A percentile compares a stretch with the other conserved stretches of the same genome.
These are phyloP conservation scores for Sceliomorpha sp. DNA, from an alignment of 2,888 invertebrate species.

Conservation along the genomic window DNA sequence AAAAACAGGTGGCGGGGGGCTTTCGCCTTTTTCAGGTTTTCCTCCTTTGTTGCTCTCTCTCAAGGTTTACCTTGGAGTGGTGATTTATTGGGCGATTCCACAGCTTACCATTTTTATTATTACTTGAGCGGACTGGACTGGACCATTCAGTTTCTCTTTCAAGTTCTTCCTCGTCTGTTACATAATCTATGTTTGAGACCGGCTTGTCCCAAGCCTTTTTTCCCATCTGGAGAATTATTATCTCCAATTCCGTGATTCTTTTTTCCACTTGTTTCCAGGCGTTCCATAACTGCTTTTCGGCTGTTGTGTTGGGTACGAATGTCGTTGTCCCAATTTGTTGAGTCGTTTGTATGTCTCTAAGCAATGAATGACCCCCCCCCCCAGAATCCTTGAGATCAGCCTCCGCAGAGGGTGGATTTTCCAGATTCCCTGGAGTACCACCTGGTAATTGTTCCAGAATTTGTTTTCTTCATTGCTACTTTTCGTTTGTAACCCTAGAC, in stretches of 20 bases:
- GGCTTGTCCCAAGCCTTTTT: neutral
- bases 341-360: neutral
- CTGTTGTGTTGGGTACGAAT: neutral
- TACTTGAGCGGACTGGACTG: neutral
- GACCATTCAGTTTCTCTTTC: conserved; percentile 5
- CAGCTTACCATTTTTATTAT: conserved; percentile 1
- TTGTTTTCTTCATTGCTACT: conserved; percentile 3
- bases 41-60: neutral
- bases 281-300: neutral
- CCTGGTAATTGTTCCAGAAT: conserved; percentile 4
- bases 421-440: neutral
- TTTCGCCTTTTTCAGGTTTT: neutral
- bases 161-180: conserved; percentile 6
- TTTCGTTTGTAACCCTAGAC: neutral
- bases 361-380: neutral
- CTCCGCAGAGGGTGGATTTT: conserved; percentile 6
- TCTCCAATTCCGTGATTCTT: neutral
- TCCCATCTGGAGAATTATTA: neutral
- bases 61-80: neutral
- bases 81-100: neutral
- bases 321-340: neutral
- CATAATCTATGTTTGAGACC: neutral
- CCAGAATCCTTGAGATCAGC: neutral
- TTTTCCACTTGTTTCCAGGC: conserved; percentile 1
- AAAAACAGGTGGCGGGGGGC: conserved; percentile 6